Evolutionary conservation across 2,888 invertebrate species (phyloP).

Genomic region (Odontothrips loti): DNA sequence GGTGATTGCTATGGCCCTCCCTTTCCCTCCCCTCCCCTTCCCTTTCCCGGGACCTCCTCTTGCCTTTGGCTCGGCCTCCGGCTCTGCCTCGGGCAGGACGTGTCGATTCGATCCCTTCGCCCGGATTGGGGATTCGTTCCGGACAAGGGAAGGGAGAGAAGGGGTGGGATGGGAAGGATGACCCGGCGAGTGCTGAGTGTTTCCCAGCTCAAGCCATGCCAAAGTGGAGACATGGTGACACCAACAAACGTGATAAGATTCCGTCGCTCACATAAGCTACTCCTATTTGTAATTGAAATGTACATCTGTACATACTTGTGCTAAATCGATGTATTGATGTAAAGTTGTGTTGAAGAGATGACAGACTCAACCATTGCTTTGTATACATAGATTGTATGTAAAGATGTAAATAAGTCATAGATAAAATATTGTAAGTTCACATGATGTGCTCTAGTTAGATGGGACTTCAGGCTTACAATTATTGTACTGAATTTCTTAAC

Average conservation of each 20-base stretch:
- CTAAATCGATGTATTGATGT: background rate
- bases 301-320: background rate
- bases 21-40: too few species aligned
- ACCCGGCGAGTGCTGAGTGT: background rate
- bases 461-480: too few species aligned
- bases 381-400: background rate
- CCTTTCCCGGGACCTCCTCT: too few species aligned
- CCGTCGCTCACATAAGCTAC: conserved; percentile 21
- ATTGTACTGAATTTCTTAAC: too few species aligned
- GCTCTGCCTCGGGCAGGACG: too few species aligned
- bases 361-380: conserved; percentile 22
- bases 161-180: too few species aligned
- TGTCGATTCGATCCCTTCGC: too few species aligned
- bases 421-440: background rate
- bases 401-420: conserved; percentile 9
- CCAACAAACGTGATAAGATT: conserved; percentile 8
- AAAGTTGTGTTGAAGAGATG: conserved; percentile 5
- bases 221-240: background rate
- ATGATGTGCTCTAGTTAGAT: too few species aligned
- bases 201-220: conserved; percentile 5
- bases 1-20: too few species aligned
- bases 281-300: background rate
- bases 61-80: too few species aligned
- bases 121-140: too few species aligned
- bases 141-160: too few species aligned